phyloP scores from a whole-genome alignment of 2,888 invertebrate genomes.

The Leptinotarsa juncta region DNA sequence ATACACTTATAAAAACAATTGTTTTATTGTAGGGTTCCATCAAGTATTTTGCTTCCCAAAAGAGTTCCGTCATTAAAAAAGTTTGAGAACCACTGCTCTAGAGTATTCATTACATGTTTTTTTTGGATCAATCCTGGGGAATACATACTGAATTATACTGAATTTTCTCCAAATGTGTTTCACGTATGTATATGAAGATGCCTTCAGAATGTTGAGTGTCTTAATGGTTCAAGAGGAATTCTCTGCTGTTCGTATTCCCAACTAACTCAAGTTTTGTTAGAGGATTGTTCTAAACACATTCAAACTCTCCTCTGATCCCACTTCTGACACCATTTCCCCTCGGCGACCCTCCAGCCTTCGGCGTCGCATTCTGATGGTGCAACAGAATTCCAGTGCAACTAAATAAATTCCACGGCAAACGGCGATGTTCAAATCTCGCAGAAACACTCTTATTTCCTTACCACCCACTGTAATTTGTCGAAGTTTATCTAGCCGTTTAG shows the following conservation, averaged over 20 bases:
- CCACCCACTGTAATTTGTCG: constrained; percentile 30
- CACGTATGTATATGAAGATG: no score
- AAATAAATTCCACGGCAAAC: constrained; percentile 9
- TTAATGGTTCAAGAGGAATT: no score
- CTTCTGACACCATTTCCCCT: constrained; percentile 4
- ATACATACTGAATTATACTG: no score
- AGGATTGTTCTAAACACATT: background rate
- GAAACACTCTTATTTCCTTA: constrained; percentile 26
- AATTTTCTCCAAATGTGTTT: no score
- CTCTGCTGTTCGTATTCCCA: background rate
- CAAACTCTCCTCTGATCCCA: background rate
- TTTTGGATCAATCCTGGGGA: no score
- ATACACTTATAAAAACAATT: no score
- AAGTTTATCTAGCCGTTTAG: constrained; percentile 27
- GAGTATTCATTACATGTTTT: no score
- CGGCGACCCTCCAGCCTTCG: background rate
- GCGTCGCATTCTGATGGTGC: background rate
- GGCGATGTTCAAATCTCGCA: constrained; percentile 22
- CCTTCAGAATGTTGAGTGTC: no score
- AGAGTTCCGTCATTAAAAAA: no score
- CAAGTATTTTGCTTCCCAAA: no score
- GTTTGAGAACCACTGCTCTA: no score
- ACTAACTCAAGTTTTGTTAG: background rate
- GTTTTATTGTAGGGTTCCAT: no score
- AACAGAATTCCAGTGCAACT: constrained; percentile 5